Evolutionary conservation across 2,888 invertebrate genomes (phyloP), one percentile per base, ranked within the genome.

Genomic region (Troilus luridus): DNA sequence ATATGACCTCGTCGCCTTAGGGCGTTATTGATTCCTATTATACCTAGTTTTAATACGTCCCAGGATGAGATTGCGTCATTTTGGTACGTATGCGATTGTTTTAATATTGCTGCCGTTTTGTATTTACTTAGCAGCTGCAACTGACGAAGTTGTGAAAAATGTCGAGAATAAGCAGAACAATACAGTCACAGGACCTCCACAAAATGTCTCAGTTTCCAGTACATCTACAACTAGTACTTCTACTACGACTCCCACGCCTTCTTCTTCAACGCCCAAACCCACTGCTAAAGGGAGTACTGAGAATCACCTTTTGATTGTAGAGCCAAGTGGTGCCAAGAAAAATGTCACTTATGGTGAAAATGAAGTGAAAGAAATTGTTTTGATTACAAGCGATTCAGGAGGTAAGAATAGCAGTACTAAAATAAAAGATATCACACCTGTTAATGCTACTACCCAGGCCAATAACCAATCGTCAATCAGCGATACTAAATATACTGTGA

Each of bases 21-120:
- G 72, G 72, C 72, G 72, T 77, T 77, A 77, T 77, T 77, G 72
- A 77, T 77, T 77, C 27, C 72, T 77, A 41, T 41, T 41, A 41
- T 41, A 17, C 27, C 9, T 77, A 77, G 27, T 77, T 77, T 41
- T 77, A 77, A 77, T 27, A 24, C 67, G 0, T 77, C 10, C 56
- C 90, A 90, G 24, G 19, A 90, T 90, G 90, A 90, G 90, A 77
- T 90, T 90, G 90, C 90, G 67, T 77, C 90, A 90, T 19, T 77
- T 72, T 24, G 72, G 72, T 24, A 72, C 64, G 9, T 24, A 58
- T 10, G 27, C 24, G 24, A 27, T 19, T 77, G 77, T 56, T 7
- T 41, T 72, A 8, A 72, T 90, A 64, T 19, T 64, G 24, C 24
- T 72, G 8, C 67, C 59, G 24, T 67, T 59, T 21, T 90, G 64